Evolutionary conservation across 2,797 vertebrate genomes (phyloP).

Genomic region (Sebastes goodei): DNA sequence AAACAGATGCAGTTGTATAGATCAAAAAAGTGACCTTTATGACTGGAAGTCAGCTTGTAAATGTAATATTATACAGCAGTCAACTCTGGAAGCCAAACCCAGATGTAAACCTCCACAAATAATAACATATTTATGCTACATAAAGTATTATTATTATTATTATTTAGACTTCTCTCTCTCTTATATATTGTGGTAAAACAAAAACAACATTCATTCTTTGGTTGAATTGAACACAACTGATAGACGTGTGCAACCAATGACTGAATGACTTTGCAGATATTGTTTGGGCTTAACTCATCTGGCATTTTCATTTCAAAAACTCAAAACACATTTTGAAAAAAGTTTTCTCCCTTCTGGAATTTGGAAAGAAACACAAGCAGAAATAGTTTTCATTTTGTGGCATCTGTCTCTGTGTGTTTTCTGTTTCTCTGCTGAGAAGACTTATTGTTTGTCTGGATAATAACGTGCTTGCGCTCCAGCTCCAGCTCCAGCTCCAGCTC

Average conservation of each 20-base stretch:
- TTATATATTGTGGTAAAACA: not conserved
- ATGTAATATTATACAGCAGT: not conserved
- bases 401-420: not conserved
- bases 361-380: not conserved
- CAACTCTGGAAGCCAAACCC: not conserved
- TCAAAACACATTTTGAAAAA: not conserved
- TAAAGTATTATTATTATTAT: not conserved
- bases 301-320: not conserved
- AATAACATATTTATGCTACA: not conserved
- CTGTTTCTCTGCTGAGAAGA: not conserved
- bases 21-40: not conserved
- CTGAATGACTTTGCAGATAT: not conserved
- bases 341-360: not conserved
- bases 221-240: not conserved
- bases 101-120: not conserved
- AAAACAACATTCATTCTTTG: not conserved
- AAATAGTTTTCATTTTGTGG: not conserved
- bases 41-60: not conserved
- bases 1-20: not conserved
- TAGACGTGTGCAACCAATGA: not conserved
- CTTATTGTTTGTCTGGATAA: slow-evolving; percentile 38
- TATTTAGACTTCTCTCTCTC: not conserved
- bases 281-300: not conserved
- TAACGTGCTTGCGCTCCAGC: slow-evolving; percentile 30
- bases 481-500: not conserved